Evolutionary conservation across 1,140 invertebrate species (phyloP), one percentile per base, ranked within the genome.

Genomic region (Ooceraea biroi): DNA sequence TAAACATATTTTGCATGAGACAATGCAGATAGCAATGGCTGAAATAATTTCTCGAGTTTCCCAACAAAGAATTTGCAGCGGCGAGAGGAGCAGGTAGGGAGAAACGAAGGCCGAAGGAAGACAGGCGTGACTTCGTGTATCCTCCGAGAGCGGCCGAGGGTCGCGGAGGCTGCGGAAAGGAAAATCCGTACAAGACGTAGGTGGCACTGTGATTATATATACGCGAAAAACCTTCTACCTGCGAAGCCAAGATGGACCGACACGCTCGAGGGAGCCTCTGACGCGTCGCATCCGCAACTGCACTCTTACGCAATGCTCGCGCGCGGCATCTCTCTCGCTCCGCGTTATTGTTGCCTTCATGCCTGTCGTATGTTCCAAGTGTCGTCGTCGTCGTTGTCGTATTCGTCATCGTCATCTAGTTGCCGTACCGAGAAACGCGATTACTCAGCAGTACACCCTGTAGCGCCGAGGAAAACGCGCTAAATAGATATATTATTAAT

Each of bases 201-300:
- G 74, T 87, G 76, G 86, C 76, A 87, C 77, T 82, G 65, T 85
- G 73, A 80, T 87, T 85, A 36, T 36, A 36, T 36, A 36, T 36
- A 85, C 83, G 83, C 63, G 85, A 85, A 88, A 86, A 80, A 68
- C 63, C 22, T 63, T 65, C 71, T 52, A 46, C 82, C 80, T 46
- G 83, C 83, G 50, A 12, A 60, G 61, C 55, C 65, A 89, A 87
- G 84, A 91, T 88, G 87, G 77, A 88, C 87, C 73, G 90, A 86
- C 85, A 91, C 90, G 90, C 89, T 91, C 84, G 85, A 89, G 82
- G 83, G 85, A 90, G 22, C 68, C 76, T 82, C 90, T 91, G 89
- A 90, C 85, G 87, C 89, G 89, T 88, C 89, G 89, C 86, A 91
- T 91, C 90, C 90, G 89, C 83, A 84, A 66, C 76, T 66, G 61